A percentile compares a stretch with the other conserved stretches of the same genome.
phyloP scores from a whole-genome alignment of 2,797 vertebrate genomes.

The Benthosema pterotum region DNA sequence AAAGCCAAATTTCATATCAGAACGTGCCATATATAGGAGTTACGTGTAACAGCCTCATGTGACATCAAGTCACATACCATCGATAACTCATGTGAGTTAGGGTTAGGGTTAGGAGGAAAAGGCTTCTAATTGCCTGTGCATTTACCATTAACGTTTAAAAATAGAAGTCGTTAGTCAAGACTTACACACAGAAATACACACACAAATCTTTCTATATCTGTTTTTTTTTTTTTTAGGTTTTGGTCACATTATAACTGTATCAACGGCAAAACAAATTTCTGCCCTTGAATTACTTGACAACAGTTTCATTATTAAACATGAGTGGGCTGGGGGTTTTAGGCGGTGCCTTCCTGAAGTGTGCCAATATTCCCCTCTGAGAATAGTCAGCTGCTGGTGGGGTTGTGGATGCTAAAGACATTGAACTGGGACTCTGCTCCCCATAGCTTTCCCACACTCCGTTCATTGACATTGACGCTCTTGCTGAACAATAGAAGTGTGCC shows the following conservation, averaged over 20 bases:
- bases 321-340: neutral
- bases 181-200: too few relatives aligned
- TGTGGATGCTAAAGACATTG: slow-evolving; percentile 30
- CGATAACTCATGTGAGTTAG: too few relatives aligned
- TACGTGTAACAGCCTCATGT: neutral
- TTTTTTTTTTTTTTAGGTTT: too few relatives aligned
- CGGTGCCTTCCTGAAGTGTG: slow-evolving; percentile 11
- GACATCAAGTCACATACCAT: too few relatives aligned
- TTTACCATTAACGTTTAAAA: too few relatives aligned
- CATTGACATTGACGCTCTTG: slow-evolving; percentile 9
- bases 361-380: neutral
- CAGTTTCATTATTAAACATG: neutral
- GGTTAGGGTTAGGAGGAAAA: too few relatives aligned
- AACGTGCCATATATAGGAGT: neutral
- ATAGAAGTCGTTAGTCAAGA: too few relatives aligned
- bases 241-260: too few relatives aligned
- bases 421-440: slow-evolving; percentile 44
- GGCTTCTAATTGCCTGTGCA: too few relatives aligned
- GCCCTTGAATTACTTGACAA: neutral
- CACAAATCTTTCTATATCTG: too few relatives aligned
- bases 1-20: neutral
- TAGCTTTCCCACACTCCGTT: slow-evolving; percentile 53
- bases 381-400: slow-evolving; percentile 6
- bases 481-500: slow-evolving; percentile 48
- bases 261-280: too few relatives aligned